Percentiles rank a stretch among this genome's conserved stretches.
These are phyloP conservation scores for Drosophila flavopinicola DNA, from an alignment of 2,888 invertebrate genomes.

Conservation along the genomic window DNA sequence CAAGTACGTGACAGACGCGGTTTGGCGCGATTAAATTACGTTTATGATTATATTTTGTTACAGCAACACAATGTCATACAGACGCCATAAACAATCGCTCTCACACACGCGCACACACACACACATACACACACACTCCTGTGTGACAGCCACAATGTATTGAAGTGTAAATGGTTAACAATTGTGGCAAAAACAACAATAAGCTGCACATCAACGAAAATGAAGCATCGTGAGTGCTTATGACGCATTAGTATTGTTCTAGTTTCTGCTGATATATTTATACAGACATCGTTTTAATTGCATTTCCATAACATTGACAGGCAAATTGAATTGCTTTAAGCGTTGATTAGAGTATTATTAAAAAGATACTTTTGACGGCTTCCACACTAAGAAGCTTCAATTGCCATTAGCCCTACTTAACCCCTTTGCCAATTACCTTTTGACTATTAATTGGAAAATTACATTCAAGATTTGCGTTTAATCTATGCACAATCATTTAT, in stretches of 20 bases:
- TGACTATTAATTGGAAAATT: not conserved
- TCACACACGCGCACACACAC: conserved; percentile 14
- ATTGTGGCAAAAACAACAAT: conserved; percentile 61
- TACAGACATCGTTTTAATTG: conserved; percentile 59
- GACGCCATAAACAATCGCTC: conserved; percentile 61
- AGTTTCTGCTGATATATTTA: conserved; percentile 43
- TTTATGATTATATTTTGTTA: conserved; percentile 79
- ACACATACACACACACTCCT: conserved; percentile 9
- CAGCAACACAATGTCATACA: conserved; percentile 65
- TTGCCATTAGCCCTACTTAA: conserved; percentile 1
- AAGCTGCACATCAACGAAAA: conserved; percentile 33
- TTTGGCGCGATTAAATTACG: conserved; percentile 80
- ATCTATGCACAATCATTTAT: conserved; percentile 20
- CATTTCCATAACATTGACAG: conserved; percentile 49
- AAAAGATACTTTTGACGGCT: conserved; percentile 4
- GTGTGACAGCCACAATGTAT: conserved; percentile 65
- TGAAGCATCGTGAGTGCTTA: conserved; percentile 49
- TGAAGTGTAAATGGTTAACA: conserved; percentile 78
- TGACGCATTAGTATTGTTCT: conserved; percentile 57
- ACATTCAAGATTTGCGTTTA: not conserved
- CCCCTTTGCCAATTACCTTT: not conserved
- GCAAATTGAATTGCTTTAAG: conserved; percentile 20
- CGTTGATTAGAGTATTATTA: conserved; percentile 12
- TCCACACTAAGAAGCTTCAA: not conserved
- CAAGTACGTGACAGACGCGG: conserved; percentile 79